Conservation (phyloP, 2,888 invertebrate species). For the Scrobipalpa costella region DNA sequence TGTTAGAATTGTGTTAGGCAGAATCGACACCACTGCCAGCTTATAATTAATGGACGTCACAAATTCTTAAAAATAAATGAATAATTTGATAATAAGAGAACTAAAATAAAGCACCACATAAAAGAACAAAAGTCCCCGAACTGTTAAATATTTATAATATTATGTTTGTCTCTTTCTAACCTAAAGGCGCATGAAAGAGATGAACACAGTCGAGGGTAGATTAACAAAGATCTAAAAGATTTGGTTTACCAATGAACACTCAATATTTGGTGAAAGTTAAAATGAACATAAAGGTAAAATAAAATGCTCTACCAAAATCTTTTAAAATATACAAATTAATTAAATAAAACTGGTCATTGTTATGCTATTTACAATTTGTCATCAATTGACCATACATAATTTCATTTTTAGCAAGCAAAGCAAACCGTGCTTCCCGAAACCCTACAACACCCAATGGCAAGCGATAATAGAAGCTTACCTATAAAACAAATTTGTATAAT, state of each 20-base stretch:
- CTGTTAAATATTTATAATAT: conserved; percentile 4
- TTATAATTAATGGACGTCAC: conserved; percentile 28
- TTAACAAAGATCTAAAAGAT: conserved; percentile 37
- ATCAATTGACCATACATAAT: neutral
- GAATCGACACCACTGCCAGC: conserved; percentile 4
- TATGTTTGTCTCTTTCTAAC: conserved; percentile 3
- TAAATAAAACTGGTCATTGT: neutral
- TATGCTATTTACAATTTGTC: neutral
- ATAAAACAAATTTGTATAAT: neutral
- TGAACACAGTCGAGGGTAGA: conserved; percentile 19
- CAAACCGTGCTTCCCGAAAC: neutral
- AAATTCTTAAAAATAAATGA: conserved; percentile 19
- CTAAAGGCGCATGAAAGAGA: neutral
- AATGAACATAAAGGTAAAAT: neutral
- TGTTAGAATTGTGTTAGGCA: neutral
- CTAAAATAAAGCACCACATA: conserved; percentile 23
- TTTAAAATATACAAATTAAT: neutral
- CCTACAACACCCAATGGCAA: neutral
- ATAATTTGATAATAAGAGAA: neutral
- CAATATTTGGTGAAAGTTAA: conserved; percentile 51
- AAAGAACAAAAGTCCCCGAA: conserved; percentile 9
- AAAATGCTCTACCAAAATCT: neutral
- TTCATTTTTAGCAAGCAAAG: neutral
- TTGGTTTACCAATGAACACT: conserved; percentile 54
- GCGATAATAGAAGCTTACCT: neutral